A percentile compares a stretch with the other conserved stretches of the same genome.
These are phyloP conservation scores for Platorchestia sp. DNA, from an alignment of 1,140 invertebrate genomes.

Conservation along the genomic window DNA sequence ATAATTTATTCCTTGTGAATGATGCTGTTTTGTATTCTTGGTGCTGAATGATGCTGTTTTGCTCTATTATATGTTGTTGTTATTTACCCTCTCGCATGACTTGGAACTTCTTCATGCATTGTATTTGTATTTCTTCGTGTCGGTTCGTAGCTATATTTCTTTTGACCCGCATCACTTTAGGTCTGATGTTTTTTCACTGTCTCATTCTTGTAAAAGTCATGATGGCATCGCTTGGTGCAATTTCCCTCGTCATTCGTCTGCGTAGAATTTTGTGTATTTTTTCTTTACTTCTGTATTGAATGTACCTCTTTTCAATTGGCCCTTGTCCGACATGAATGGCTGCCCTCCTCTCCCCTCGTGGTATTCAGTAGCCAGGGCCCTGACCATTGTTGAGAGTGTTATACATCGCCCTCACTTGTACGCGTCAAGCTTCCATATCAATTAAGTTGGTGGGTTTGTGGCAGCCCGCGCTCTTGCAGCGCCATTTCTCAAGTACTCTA, in stretches of 20 bases:
- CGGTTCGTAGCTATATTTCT: too few species aligned
- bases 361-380: background rate
- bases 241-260: background rate
- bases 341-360: background rate
- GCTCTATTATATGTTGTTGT: too few species aligned
- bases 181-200: too few species aligned
- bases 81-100: too few species aligned
- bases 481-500: conserved; percentile 24
- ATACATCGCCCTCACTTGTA: conserved; percentile 23
- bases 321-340: background rate
- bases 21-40: background rate
- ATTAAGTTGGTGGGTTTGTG: conserved; percentile 24
- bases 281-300: background rate
- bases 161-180: too few species aligned
- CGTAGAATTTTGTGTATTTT: background rate
- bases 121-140: too few species aligned
- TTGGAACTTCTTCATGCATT: too few species aligned
- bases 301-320: background rate
- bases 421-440: conserved; percentile 19
- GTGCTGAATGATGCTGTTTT: too few species aligned
- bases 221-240: background rate
- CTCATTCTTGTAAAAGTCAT: too few species aligned
- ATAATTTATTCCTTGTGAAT: background rate
- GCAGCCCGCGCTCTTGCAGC: conserved; percentile 1
- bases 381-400: background rate